These are phyloP conservation scores for Zapornia atra DNA, from an alignment of 2,113 vertebrate genomes.

Conservation along the genomic window DNA sequence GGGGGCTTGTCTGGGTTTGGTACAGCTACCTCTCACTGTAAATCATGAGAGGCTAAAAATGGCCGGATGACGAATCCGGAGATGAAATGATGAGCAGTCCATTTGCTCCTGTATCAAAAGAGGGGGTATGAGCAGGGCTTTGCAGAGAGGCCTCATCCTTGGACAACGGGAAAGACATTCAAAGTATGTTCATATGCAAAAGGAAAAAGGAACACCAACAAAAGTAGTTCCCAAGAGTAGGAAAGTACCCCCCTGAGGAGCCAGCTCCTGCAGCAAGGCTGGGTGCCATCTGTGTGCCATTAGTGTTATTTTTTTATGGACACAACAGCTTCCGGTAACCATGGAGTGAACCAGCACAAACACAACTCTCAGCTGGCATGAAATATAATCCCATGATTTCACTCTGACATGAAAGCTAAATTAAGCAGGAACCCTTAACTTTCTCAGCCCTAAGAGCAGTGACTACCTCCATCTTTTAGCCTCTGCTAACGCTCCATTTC, in stretches of 20 bases:
- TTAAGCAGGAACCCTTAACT: conserved; percentile 40
- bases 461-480: background rate
- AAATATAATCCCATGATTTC: conserved; percentile 21
- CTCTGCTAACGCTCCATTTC: background rate
- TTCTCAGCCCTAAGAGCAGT: background rate
- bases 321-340: conserved; percentile 28
- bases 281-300: background rate
- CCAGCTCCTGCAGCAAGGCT: rapidly evolving
- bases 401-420: conserved; percentile 49
- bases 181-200: rapidly evolving
- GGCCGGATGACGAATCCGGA: background rate
- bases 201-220: background rate
- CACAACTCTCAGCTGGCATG: conserved; percentile 47
- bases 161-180: rapidly evolving
- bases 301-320: background rate
- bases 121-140: background rate
- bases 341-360: conserved; percentile 32
- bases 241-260: background rate
- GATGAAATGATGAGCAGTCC: background rate
- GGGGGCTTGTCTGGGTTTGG: background rate
- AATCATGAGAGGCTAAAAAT: conserved; percentile 20
- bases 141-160: background rate
- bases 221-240: background rate
- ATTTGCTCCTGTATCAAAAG: background rate
- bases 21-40: background rate